Percentiles rank a stretch among this genome's conserved stretches.
Evolutionary conservation across 2,113 vertebrate species (phyloP).

Genomic region (Haplochromis burtoni): DNA sequence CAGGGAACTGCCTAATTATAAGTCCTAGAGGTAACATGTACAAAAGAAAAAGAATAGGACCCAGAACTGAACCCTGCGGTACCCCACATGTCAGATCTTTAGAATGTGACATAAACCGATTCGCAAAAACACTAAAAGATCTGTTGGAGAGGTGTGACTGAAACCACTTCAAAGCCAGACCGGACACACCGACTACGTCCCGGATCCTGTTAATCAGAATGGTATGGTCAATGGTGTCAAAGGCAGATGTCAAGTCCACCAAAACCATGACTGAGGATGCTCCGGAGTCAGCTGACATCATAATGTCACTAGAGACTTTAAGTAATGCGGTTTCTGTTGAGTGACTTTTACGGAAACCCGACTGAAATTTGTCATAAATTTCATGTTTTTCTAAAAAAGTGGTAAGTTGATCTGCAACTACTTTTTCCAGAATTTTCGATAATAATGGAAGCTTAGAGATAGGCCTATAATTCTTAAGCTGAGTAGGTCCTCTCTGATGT

Average conservation of each 20-base stretch:
- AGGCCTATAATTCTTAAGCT: background rate
- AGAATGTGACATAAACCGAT: too few species aligned
- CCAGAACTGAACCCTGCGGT: too few species aligned
- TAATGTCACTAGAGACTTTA: background rate
- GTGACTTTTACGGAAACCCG: accelerated
- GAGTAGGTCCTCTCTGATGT: background rate
- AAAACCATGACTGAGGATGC: too few species aligned
- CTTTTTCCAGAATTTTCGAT: background rate
- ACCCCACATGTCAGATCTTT: accelerated
- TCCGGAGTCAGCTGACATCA: background rate
- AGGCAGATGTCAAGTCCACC: too few species aligned
- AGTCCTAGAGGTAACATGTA: too few species aligned
- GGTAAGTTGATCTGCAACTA: background rate
- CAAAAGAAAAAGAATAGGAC: too few species aligned
- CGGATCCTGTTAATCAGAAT: too few species aligned
- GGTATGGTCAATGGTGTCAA: too few species aligned
- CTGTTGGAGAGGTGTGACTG: accelerated
- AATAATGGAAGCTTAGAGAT: background rate
- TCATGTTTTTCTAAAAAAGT: background rate
- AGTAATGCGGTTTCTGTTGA: background rate
- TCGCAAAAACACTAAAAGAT: too few species aligned
- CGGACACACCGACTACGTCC: accelerated
- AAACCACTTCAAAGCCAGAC: accelerated
- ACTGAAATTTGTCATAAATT: background rate
- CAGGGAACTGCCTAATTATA: too few species aligned